phyloP scores from a whole-genome alignment of 2,113 vertebrate species.

The Ophiodon elongatus region DNA sequence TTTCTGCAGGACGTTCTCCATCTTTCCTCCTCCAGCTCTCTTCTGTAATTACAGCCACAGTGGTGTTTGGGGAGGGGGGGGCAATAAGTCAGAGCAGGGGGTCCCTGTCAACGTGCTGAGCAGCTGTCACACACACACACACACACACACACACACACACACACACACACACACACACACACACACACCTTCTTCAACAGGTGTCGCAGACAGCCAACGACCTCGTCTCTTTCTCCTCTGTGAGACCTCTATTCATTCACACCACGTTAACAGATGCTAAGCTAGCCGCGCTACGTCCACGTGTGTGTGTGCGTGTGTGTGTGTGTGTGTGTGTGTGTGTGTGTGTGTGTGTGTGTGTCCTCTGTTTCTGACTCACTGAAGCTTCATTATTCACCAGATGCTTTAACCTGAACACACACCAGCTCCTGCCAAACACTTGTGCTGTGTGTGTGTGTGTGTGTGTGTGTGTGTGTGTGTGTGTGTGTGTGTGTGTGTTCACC shows the following conservation, averaged over 20 bases:
- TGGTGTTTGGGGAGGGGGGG: not conserved
- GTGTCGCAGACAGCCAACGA: constrained; percentile 71
- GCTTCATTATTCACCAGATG: constrained; percentile 55
- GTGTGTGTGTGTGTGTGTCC: constrained; percentile 6
- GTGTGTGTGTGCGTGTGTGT: constrained; percentile 24
- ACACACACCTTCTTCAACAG: too few species aligned
- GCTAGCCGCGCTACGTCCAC: constrained; percentile 25
- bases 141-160: constrained; percentile 28
- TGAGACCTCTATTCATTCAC: constrained; percentile 68
- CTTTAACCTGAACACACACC: constrained; percentile 1
- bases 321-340: not conserved
- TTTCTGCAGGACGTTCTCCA: constrained; percentile 15
- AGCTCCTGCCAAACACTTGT: constrained; percentile 36
- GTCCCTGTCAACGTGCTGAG: constrained; percentile 41
- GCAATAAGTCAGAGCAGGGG: constrained; percentile 34
- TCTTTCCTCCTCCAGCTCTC: constrained; percentile 29
- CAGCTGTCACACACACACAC: constrained; percentile 64
- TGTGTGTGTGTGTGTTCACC: not conserved
- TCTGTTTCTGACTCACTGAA: constrained; percentile 24
- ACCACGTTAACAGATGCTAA: constrained; percentile 69
- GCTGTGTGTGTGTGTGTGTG: not conserved
- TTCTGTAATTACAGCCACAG: constrained; percentile 64
- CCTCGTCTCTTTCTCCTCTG: constrained; percentile 67
- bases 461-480: too few species aligned
- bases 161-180: too few species aligned